Base-by-base conservation (phyloP, 92 coral and sea anemone species). In the Phenganax stokvisi region DNA sequence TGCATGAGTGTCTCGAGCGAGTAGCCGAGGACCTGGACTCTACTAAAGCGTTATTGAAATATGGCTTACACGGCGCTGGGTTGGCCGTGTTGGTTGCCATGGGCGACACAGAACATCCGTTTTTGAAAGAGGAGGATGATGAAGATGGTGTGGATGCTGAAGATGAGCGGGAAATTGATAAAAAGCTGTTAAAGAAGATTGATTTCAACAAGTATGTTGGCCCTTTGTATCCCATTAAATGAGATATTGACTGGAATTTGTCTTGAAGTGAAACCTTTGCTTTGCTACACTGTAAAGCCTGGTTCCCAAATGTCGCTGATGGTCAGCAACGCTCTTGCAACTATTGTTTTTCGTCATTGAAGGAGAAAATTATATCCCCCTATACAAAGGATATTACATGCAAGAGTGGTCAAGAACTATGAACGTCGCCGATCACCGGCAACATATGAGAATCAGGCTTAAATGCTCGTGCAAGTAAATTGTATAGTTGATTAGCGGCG, bases 1-100 rank as follows among this genome's bases (percentile, higher is more conserved):
- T 96, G 54, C 91, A 96, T 68, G 99, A 96, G 69, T 96, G 97
- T 75, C 96, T 92, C 51, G 99, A 92, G 82, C 91, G 99, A 79
- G 97, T 96, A 27, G 96, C 99, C 20, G 96, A 92, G 54, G 85
- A 89, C 25, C 88, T 88, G 71, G 99, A 96, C 55, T 97, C 99
- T 17, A 87, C 97, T 11, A 92, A 92, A 69, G 91, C 93, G 71
- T 79, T 96, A 61, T 85, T 96, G 56, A 85, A 88, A 69, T 96
- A 96, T 81, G 99, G 99, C 3, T 86, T 96, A 6, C 99, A 85
- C 56, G 99, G 99, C 13, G 92, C 99, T 20, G 90, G 88, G 77
- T 90, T 90, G 16, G 79, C 83, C 57, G 96, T 89, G 51, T 75
- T 96, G 81, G 75, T 59, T 65, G 86, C 92, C 47, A 83, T 92